A percentile compares a stretch with the other conserved stretches of the same genome.
phyloP scores from a whole-genome alignment of 2,113 vertebrate genomes.

The Sterna hirundo region DNA sequence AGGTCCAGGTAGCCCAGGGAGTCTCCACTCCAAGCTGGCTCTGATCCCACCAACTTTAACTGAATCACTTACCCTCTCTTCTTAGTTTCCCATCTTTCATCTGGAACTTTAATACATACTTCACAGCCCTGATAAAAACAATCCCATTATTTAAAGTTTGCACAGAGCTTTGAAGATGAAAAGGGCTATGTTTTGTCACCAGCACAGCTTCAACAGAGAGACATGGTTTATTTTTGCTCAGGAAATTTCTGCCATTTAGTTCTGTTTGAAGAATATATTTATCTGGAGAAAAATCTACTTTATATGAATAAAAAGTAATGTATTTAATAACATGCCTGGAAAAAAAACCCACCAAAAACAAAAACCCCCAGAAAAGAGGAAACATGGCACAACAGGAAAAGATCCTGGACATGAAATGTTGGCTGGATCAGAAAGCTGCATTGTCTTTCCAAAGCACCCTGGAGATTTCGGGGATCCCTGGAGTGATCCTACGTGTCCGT shows the following conservation, averaged over 20 bases:
- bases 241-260: slow-evolving; percentile 41
- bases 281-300: slow-evolving; percentile 27
- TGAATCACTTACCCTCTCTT: neutral
- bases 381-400: neutral
- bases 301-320: slow-evolving; percentile 11
- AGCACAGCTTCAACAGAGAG: slow-evolving; percentile 13
- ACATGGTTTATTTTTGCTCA: slow-evolving; percentile 37
- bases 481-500: neutral
- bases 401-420: neutral
- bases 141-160: slow-evolving; percentile 41
- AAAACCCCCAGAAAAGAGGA: neutral
- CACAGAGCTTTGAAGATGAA: slow-evolving; percentile 62
- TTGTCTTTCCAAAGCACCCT: slow-evolving; percentile 32
- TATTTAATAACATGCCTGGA: neutral
- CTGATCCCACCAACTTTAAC: neutral
- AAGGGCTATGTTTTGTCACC: slow-evolving; percentile 30
- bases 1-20: neutral
- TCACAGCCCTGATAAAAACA: neutral
- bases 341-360: neutral
- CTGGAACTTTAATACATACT: slow-evolving; percentile 6
- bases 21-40: neutral
- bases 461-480: neutral
- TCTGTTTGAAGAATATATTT: slow-evolving; percentile 39
- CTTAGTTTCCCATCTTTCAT: slow-evolving; percentile 49
- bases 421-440: neutral